Evolutionary conservation across 2,888 invertebrate species (phyloP).

Genomic region (Apantesis nais): DNA sequence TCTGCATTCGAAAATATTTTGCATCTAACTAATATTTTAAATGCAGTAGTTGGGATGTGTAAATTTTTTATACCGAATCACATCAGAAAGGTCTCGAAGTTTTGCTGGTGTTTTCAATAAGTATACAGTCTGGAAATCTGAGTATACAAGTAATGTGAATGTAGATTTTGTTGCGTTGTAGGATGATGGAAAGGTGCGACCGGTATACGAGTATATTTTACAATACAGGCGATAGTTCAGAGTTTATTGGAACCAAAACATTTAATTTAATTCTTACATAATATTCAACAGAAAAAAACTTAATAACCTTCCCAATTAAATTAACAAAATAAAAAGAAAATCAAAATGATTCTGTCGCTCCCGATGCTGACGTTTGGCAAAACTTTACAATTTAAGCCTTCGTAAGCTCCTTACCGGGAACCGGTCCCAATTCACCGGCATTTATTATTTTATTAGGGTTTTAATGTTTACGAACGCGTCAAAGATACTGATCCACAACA

Average conservation of each 20-base stretch:
- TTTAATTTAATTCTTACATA: neutral
- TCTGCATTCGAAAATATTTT: neutral
- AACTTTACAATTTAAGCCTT: constrained; percentile 60
- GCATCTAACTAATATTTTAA: neutral
- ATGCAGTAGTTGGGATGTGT: neutral
- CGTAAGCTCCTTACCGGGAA: constrained; percentile 62
- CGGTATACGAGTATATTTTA: too few species aligned
- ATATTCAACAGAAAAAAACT: neutral
- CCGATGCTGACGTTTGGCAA: constrained; percentile 41
- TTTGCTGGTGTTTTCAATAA: neutral
- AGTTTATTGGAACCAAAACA: neutral
- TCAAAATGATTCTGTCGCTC: constrained; percentile 30
- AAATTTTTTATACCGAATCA: neutral
- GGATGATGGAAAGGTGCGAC: too few species aligned
- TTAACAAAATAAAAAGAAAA: constrained; percentile 31
- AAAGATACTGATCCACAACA: constrained; percentile 12
- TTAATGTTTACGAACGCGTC: constrained; percentile 52
- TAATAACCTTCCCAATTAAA: constrained; percentile 23
- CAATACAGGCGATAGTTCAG: too few species aligned
- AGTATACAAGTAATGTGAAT: too few species aligned
- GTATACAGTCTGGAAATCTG: too few species aligned
- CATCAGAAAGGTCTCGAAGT: neutral
- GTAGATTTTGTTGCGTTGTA: too few species aligned
- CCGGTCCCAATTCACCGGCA: constrained; percentile 54
- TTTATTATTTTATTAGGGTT: constrained; percentile 68